phyloP scores from a whole-genome alignment of 2,113 vertebrate species.

The Hassar affinis region DNA sequence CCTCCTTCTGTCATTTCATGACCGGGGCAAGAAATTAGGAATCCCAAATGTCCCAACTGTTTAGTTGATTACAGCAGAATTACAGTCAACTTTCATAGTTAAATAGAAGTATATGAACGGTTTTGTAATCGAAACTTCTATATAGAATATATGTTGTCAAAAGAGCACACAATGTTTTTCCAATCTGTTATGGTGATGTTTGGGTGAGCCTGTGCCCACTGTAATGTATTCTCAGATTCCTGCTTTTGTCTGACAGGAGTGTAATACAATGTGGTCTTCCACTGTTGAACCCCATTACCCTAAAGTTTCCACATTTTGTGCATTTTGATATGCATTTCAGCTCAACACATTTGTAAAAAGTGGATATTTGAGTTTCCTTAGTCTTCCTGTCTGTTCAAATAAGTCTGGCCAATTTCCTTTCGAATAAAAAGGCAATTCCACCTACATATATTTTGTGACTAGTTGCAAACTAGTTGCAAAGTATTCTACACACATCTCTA shows the following conservation, averaged over 20 bases:
- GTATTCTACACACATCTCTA: not conserved
- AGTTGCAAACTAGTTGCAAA: too few species aligned
- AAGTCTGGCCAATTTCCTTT: not conserved
- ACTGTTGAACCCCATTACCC: not conserved
- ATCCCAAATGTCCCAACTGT: not conserved
- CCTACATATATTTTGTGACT: too few species aligned
- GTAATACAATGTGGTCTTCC: not conserved
- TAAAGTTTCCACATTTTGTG: not conserved
- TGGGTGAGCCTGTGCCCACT: not conserved
- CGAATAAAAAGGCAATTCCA: not conserved
- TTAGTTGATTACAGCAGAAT: not conserved
- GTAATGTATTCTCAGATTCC: not conserved
- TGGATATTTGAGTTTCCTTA: not conserved
- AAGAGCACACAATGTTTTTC: not conserved
- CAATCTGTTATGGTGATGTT: not conserved
- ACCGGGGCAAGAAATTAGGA: not conserved
- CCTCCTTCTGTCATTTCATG: slow-evolving; percentile 30
- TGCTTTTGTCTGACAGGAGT: not conserved
- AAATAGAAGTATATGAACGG: not conserved
- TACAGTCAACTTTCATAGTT: not conserved
- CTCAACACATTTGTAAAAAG: not conserved
- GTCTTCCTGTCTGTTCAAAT: not conserved
- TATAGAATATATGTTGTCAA: not conserved
- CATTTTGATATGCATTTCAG: not conserved
- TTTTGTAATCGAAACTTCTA: not conserved